phyloP scores from a whole-genome alignment of 2,888 invertebrate genomes.

The Linnaemya vulpina region DNA sequence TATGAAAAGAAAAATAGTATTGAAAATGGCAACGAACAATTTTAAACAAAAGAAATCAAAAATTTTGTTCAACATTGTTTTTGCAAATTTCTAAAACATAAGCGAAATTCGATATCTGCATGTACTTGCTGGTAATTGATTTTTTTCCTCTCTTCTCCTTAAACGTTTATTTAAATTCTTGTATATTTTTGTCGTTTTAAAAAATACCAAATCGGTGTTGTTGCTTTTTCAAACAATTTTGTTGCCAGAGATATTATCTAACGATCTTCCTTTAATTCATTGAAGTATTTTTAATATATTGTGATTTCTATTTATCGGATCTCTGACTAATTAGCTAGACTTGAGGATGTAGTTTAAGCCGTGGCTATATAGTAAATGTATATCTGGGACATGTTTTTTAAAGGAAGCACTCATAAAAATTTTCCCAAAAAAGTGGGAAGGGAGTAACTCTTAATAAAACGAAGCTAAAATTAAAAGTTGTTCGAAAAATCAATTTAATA shows the following conservation, averaged over 20 bases:
- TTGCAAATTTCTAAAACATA: constrained; percentile 71
- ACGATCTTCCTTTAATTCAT: constrained; percentile 59
- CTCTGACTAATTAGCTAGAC: too few relatives aligned
- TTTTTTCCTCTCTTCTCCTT: constrained; percentile 29
- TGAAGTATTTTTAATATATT: constrained; percentile 18
- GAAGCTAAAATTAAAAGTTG: too few relatives aligned
- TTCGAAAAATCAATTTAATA: too few relatives aligned
- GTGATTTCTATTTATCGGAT: too few relatives aligned
- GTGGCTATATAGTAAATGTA: too few relatives aligned
- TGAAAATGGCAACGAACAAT: neutral
- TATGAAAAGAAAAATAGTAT: constrained; percentile 37
- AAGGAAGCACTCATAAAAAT: too few relatives aligned
- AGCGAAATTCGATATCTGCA: constrained; percentile 72
- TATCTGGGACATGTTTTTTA: too few relatives aligned
- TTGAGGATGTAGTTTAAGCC: too few relatives aligned
- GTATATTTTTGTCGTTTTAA: constrained; percentile 23
- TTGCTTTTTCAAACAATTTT: constrained; percentile 49
- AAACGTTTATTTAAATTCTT: neutral
- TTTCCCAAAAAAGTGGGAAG: too few relatives aligned
- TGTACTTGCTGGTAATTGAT: constrained; percentile 34
- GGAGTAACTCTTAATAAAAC: too few relatives aligned
- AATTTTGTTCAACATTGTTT: constrained; percentile 70
- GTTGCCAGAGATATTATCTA: constrained; percentile 50
- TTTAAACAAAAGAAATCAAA: constrained; percentile 24
- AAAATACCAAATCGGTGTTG: constrained; percentile 14